Conservation (phyloP, 2,888 invertebrate genomes). For the Apeira syringaria region DNA sequence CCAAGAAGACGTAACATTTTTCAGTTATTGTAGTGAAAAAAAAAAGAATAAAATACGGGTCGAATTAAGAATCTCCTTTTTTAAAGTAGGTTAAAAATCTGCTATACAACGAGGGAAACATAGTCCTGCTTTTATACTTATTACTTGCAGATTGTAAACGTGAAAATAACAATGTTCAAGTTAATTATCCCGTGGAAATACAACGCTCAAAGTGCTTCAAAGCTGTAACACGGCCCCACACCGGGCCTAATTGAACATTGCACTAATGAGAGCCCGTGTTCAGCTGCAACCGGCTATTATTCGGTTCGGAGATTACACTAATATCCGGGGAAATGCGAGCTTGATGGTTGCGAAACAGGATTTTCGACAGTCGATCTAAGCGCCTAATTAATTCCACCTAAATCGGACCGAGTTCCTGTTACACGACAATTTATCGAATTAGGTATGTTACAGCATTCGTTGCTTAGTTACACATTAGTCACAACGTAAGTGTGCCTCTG, state of each 20-base stretch:
- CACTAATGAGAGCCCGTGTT: slow-evolving; percentile 79
- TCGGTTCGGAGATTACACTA: slow-evolving; percentile 68
- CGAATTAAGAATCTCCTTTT: too few relatives aligned
- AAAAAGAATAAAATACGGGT: too few relatives aligned
- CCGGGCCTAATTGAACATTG: slow-evolving; percentile 78
- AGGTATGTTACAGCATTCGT: neutral
- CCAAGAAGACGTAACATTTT: too few relatives aligned
- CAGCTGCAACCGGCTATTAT: slow-evolving; percentile 75
- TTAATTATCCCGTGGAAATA: slow-evolving; percentile 34
- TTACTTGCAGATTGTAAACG: slow-evolving; percentile 20
- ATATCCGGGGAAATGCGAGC: slow-evolving; percentile 64
- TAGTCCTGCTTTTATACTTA: too few relatives aligned
- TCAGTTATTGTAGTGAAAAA: too few relatives aligned
- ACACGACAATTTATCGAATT: neutral
- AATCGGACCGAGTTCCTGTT: slow-evolving; percentile 5
- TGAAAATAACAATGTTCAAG: slow-evolving; percentile 42
- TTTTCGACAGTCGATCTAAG: slow-evolving; percentile 47
- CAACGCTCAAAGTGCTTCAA: slow-evolving; percentile 35
- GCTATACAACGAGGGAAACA: too few relatives aligned
- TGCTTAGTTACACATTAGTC: neutral
- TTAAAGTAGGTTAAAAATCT: too few relatives aligned
- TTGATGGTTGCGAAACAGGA: slow-evolving; percentile 46
- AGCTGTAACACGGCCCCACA: slow-evolving; percentile 45
- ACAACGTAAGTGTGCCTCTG: too few relatives aligned
- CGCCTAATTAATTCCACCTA: slow-evolving; percentile 36